These are phyloP conservation scores for Ooceraea biroi DNA, from an alignment of 1,140 invertebrate species.

Conservation along the genomic window DNA sequence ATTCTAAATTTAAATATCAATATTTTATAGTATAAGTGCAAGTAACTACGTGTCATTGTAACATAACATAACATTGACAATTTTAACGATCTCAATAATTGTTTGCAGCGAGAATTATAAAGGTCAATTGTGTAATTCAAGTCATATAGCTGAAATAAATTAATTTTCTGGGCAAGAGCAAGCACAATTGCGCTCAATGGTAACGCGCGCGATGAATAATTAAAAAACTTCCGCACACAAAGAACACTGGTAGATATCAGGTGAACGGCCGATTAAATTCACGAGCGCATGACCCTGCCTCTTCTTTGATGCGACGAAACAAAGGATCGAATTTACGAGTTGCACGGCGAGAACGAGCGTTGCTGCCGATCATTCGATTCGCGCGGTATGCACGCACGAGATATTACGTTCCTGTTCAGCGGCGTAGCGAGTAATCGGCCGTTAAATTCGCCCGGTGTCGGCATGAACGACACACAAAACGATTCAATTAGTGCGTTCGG, in stretches of 20 bases:
- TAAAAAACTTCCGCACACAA: background rate
- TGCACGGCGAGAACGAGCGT: background rate
- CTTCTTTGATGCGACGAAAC: conserved; percentile 38
- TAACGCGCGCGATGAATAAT: conserved; percentile 8
- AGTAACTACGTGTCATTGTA: too few species aligned
- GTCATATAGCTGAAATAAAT: background rate
- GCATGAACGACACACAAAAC: conserved; percentile 63
- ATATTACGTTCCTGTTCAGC: conserved; percentile 64
- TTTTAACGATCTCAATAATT: too few species aligned
- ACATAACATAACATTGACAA: too few species aligned
- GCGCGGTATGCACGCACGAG: conserved; percentile 40
- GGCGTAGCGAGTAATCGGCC: conserved; percentile 53
- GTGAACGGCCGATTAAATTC: background rate
- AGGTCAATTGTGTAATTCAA: background rate
- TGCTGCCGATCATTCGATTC: background rate
- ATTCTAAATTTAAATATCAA: too few species aligned
- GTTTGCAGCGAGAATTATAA: background rate
- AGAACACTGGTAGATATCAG: background rate
- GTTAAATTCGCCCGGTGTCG: conserved; percentile 62
- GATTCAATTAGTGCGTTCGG: conserved; percentile 52
- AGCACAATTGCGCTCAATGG: background rate
- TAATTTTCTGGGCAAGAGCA: conserved; percentile 1
- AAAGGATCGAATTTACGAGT: conserved; percentile 31
- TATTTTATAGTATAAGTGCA: too few species aligned
- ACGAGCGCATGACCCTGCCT: background rate